Base-by-base conservation (phyloP, 2,888 invertebrate genomes). In the Argyresthia goedartella region DNA sequence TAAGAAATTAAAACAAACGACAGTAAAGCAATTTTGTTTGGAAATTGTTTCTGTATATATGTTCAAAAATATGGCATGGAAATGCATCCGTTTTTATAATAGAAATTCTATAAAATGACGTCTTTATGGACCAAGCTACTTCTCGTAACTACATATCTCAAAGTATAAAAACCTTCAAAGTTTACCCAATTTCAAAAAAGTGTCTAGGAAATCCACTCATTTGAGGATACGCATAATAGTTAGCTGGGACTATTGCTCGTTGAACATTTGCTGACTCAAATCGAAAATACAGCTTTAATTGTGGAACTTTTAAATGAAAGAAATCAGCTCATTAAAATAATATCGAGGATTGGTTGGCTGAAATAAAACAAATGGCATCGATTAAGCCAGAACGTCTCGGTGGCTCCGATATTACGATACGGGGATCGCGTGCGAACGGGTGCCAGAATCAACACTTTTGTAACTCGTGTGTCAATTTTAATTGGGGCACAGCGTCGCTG, bases 351-450 rank as follows among this genome's bases (percentile, higher is more conserved):
- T 8, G 13, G 73, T 76, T 67, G 71, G 74, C 73, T 73, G 67
- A 73, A 73, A 73, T 72, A 75, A 82, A 81, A 84, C 82, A 77
- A 78, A 82, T 81, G 78, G 73, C 73, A 74, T 80, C 80, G 81
- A 82, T 82, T 79, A 76, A 75, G 25, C 25, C 69, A 16, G 66
- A 71, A 69, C 72, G 72, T 71, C 69, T 70, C 60, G 65, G 54
- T 60, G 60, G 56, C 52, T 52, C 50, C 52, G 50, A 25, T 25
- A 25, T 25, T 25, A 25, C 25, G 25, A 25, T 25, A 25, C 25
- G 25, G 25, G 25, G 25, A 85, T 84, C 76, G 84, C 84, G 84
- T 84, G 84, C 80, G 71, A 69, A 67, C 76, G 81, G 25, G 81
- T 81, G 73, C 66, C 64, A 63, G 62, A 57, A 54, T 61, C 64